A percentile compares a stretch with the other conserved stretches of the same genome.
Conservation (phyloP, 2,888 invertebrate species). For the Leucoptera coffeella region DNA sequence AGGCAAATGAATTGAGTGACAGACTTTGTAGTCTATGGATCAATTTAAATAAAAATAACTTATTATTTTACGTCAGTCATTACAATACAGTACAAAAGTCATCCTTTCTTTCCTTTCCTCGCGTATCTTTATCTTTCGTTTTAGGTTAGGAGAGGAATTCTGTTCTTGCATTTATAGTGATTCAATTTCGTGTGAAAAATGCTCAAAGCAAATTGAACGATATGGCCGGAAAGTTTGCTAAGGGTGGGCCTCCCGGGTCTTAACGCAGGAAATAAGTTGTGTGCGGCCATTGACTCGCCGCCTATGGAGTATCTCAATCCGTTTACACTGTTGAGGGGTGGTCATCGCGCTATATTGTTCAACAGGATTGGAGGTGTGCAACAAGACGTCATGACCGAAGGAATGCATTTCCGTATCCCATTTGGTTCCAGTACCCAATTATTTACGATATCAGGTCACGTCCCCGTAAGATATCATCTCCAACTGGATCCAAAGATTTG, state of each 20-base stretch:
- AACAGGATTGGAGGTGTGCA: slow-evolving; percentile 93
- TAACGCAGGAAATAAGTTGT: slow-evolving; percentile 75
- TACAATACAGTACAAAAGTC: too few relatives aligned
- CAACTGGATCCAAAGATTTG: slow-evolving; percentile 96
- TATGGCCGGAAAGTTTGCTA: slow-evolving; percentile 78
- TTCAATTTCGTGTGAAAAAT: too few relatives aligned
- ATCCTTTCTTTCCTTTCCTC: too few relatives aligned
- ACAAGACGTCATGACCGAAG: slow-evolving; percentile 88
- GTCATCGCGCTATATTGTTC: slow-evolving; percentile 98
- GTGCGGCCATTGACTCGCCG: slow-evolving; percentile 75
- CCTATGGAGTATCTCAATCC: slow-evolving; percentile 83
- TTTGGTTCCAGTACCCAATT: slow-evolving; percentile 99
- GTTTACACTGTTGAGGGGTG: slow-evolving; percentile 98
- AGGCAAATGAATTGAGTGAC: too few relatives aligned
- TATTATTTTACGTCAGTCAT: too few relatives aligned
- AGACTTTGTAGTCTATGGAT: too few relatives aligned
- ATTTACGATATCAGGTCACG: slow-evolving; percentile 98
- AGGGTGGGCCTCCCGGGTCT: slow-evolving; percentile 80
- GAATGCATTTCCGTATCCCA: slow-evolving; percentile 93
- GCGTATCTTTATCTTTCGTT: too few relatives aligned
- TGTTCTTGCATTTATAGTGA: too few relatives aligned
- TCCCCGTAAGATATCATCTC: slow-evolving; percentile 94
- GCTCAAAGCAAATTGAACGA: slow-evolving; percentile 90
- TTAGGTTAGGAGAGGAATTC: too few relatives aligned
- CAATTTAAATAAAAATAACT: too few relatives aligned